Conservation (phyloP, 2,797 vertebrate species). For the Denticeps clupeoides region DNA sequence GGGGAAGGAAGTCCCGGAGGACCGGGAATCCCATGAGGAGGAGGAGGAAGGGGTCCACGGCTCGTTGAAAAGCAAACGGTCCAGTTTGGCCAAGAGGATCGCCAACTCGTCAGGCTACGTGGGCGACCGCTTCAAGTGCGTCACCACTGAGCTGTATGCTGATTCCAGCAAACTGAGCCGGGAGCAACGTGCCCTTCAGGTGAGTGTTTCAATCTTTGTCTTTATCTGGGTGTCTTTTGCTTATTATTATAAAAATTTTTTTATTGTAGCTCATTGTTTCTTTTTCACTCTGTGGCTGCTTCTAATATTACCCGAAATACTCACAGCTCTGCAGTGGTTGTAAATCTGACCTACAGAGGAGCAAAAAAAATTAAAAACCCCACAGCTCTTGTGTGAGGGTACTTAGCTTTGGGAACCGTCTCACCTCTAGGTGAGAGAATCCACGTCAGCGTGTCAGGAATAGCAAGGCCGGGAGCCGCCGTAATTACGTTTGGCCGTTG, state of each 20-base stretch:
- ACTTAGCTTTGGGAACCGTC: no score
- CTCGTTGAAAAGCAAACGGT: constrained; percentile 71
- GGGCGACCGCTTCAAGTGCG: constrained; percentile 95
- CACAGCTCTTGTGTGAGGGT: no score
- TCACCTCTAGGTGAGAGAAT: background rate
- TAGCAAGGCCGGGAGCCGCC: constrained; percentile 14
- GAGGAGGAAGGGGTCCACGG: constrained; percentile 50
- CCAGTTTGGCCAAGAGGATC: constrained; percentile 89
- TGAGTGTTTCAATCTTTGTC: constrained; percentile 63
- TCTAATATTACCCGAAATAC: no score
- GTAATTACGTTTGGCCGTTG: constrained; percentile 34
- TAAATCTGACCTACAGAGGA: no score
- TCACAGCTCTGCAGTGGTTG: no score
- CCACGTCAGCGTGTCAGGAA: background rate
- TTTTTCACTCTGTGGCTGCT: no score
- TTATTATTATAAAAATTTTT: background rate
- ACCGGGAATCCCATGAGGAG: constrained; percentile 58
- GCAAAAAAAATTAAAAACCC: no score
- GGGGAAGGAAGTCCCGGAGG: constrained; percentile 57
- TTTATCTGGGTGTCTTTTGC: background rate
- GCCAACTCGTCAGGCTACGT: constrained; percentile 95
- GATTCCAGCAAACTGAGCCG: constrained; percentile 97
- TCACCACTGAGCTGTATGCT: constrained; percentile 92
- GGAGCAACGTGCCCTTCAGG: constrained; percentile 94
- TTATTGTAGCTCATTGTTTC: background rate